These are phyloP conservation scores for Bufo gargarizans DNA, from an alignment of 2,113 vertebrate genomes.

Conservation along the genomic window DNA sequence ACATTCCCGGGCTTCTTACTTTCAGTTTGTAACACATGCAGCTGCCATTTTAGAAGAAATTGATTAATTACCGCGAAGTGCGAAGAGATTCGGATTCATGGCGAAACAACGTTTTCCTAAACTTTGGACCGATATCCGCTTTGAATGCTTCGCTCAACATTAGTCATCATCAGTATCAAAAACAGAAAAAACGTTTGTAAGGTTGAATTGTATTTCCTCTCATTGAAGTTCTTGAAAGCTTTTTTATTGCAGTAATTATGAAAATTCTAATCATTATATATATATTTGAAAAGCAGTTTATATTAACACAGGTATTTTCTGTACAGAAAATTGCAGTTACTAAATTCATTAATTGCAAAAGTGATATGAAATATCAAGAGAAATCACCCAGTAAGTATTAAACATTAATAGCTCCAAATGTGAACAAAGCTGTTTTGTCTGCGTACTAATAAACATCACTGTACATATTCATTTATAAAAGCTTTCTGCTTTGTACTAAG, in stretches of 20 bases:
- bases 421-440: constrained; percentile 29
- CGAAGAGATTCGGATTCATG: too few relatives aligned
- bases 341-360: not conserved
- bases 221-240: not conserved
- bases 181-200: too few relatives aligned
- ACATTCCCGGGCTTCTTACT: too few relatives aligned
- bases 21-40: too few relatives aligned
- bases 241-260: not conserved
- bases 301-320: not conserved
- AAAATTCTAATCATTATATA: not conserved
- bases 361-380: not conserved
- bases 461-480: constrained; percentile 36
- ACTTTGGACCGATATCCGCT: too few relatives aligned
- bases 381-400: constrained; percentile 20
- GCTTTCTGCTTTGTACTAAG: constrained; percentile 35
- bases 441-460: constrained; percentile 1
- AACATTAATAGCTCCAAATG: constrained; percentile 27
- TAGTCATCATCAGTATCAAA: too few relatives aligned
- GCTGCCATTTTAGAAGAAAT: too few relatives aligned
- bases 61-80: too few relatives aligned
- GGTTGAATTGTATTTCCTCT: not conserved
- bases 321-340: not conserved
- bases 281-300: not conserved
- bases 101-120: too few relatives aligned
- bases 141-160: too few relatives aligned